Percentiles rank a stretch among this genome's conserved stretches.
These are phyloP conservation scores for Synanceia verrucosa DNA, from an alignment of 2,797 vertebrate genomes.

Conservation along the genomic window DNA sequence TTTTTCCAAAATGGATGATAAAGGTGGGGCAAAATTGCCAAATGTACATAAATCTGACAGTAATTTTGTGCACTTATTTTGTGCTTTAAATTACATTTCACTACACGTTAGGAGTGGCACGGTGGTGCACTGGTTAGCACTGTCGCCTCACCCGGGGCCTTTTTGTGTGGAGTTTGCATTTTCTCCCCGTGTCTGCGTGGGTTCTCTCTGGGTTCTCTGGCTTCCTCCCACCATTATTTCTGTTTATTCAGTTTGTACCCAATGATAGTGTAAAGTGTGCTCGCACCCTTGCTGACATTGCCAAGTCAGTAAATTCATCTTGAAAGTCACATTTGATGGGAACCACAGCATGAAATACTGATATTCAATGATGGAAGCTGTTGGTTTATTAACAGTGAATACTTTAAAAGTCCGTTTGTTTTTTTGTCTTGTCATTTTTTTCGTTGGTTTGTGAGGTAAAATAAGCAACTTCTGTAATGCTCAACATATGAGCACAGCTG, in stretches of 20 bases:
- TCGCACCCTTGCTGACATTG: neutral
- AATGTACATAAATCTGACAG: too few species aligned
- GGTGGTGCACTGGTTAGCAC: too few species aligned
- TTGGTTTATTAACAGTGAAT: neutral
- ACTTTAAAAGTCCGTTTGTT: neutral
- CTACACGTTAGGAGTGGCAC: too few species aligned
- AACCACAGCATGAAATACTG: neutral
- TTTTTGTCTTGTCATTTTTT: neutral
- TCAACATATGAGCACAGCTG: conserved; percentile 22
- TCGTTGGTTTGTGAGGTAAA: neutral
- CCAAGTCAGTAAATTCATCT: neutral
- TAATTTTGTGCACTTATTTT: too few species aligned
- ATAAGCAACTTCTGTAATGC: conserved; percentile 11
- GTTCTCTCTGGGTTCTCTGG: too few species aligned
- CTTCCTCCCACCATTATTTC: neutral
- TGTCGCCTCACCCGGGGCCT: too few species aligned
- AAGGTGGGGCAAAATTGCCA: too few species aligned
- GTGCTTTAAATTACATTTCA: too few species aligned
- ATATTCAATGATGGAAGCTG: neutral
- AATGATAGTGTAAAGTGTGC: neutral
- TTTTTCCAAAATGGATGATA: too few species aligned
- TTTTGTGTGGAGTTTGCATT: too few species aligned
- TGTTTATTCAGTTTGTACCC: neutral
- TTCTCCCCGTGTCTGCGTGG: too few species aligned
- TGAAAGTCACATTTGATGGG: neutral